A percentile compares a stretch with the other conserved stretches of the same genome.
Conservation (phyloP, 2,888 invertebrate species). For the Syritta pipiens region DNA sequence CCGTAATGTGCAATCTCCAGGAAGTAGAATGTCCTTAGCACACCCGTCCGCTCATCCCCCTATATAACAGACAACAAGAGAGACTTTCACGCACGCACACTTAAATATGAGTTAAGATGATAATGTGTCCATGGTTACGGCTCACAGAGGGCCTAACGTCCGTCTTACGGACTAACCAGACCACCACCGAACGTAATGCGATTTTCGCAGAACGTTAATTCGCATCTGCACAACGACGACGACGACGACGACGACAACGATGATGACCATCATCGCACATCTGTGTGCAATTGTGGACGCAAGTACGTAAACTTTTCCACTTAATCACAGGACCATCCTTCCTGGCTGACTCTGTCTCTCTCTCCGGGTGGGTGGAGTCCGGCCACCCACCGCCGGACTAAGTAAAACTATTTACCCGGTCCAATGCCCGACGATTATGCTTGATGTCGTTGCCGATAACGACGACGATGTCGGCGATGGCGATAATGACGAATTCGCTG, state of each 20-base stretch:
- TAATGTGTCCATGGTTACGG: background rate
- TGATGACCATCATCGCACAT: background rate
- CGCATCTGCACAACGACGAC: background rate
- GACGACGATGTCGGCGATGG: conserved; percentile 46
- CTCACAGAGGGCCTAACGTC: background rate
- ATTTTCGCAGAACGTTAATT: conserved; percentile 32
- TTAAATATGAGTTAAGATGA: conserved; percentile 8
- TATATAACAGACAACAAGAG: too few species aligned
- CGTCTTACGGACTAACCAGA: background rate
- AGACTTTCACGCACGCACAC: background rate
- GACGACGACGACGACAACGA: too few species aligned
- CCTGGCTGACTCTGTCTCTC: background rate
- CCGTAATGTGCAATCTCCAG: conserved; percentile 2
- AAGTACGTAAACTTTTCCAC: conserved; percentile 48
- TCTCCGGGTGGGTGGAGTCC: conserved; percentile 13
- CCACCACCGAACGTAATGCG: background rate
- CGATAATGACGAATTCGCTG: conserved; percentile 34
- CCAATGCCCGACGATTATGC: background rate
- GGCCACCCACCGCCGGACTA: too few species aligned
- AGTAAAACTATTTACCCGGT: conserved; percentile 25
- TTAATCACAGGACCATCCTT: conserved; percentile 42
- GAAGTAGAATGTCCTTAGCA: conserved; percentile 5
- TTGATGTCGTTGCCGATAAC: too few species aligned
- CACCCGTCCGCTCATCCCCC: too few species aligned
- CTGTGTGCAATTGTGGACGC: conserved; percentile 11